Evolutionary conservation across 1,140 invertebrate genomes (phyloP), one percentile per base, ranked within the genome.

Genomic region (Andricus grossulariae): DNA sequence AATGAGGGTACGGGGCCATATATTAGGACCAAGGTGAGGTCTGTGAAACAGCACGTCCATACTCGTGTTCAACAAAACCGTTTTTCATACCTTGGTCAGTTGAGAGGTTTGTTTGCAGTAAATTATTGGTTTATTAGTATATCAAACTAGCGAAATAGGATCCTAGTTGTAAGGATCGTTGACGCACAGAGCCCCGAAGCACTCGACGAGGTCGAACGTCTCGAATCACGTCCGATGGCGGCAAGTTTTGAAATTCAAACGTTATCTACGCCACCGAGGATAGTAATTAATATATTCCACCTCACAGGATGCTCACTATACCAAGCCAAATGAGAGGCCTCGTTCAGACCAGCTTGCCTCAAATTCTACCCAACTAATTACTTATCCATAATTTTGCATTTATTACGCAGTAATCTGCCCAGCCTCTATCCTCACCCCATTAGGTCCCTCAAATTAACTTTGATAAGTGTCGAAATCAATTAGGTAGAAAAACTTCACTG

Each of bases 301-400:
- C 60, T 66, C 60, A 66, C 60, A 66, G 32, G 25, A 39, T 66
- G 25, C 60, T 39, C 60, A 66, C 60, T 66, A 66, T 66, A 66
- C 6, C 39, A 66, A 32, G 60, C 15, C 60, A 13, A 60, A 60
- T 15, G 12, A 21, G 60, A 66, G 60, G 25, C 60, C 60, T n/a
- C 32, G 32, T 39, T 66, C 60, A 66, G 39, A 66, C 25, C 32
- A 39, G 60, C 60, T 66, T 66, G 60, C 15, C 60, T 66, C 60
- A 66, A 66, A 25, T 66, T 66, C 25, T 66, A 32, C 15, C 32
- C 60, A 66, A 66, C 60, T 66, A 66, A 66, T 66, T 66, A 66
- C 60, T 45, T 32, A 66, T 66, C 60, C 60, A 66, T 66, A 66
- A 66, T 66, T 66, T 66, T 39, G 60, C 60, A 66, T 66, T 66